phyloP scores from a whole-genome alignment of 2,888 invertebrate genomes.

The Philonicus albiceps region DNA sequence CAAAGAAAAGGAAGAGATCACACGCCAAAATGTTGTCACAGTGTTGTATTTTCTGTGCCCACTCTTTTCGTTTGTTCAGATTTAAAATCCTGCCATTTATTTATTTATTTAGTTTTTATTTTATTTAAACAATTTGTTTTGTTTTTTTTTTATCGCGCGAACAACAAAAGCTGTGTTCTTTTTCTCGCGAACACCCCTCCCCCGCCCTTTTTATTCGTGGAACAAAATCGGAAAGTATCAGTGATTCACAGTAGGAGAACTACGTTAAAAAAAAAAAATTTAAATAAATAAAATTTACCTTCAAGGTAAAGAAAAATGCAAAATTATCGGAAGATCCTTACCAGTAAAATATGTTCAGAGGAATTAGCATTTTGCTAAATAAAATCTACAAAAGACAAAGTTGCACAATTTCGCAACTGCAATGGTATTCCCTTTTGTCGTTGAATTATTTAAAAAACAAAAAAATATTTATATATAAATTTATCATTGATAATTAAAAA shows the following conservation, averaged over 20 bases:
- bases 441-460: neutral
- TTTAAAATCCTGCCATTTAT: neutral
- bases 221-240: neutral
- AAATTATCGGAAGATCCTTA: slow-evolving; percentile 23
- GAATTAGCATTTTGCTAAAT: slow-evolving; percentile 28
- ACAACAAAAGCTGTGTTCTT: neutral
- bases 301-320: slow-evolving; percentile 14
- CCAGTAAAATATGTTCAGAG: neutral
- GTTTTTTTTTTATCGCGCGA: neutral
- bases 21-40: neutral
- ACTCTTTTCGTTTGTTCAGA: neutral
- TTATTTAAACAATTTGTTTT: neutral
- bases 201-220: neutral
- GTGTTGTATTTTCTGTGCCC: neutral
- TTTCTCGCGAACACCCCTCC: too few relatives aligned
- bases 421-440: neutral
- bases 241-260: neutral
- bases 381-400: neutral
- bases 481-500: too few relatives aligned
- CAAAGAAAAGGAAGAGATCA: neutral
- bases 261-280: neutral
- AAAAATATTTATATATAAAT: too few relatives aligned
- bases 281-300: neutral
- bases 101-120: neutral
- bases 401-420: neutral